These are phyloP conservation scores for Adelognathus sp. DNA, from an alignment of 2,888 invertebrate genomes.

Conservation along the genomic window DNA sequence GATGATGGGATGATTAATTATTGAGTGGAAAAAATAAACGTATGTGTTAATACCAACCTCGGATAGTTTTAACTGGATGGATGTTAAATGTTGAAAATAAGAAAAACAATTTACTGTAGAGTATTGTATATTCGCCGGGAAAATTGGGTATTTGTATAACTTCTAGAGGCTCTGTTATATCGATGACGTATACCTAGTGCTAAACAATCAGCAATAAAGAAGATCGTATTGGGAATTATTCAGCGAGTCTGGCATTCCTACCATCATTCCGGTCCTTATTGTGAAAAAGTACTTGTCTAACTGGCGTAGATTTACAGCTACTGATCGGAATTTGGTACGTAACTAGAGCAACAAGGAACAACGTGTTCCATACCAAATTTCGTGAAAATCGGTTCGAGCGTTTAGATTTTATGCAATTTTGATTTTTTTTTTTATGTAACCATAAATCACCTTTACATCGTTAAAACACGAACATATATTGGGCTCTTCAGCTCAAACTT, in stretches of 20 bases:
- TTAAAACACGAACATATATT: too few species aligned
- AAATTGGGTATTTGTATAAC: slow-evolving; percentile 65
- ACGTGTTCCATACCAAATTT: too few species aligned
- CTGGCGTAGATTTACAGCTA: too few species aligned
- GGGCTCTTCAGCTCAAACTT: too few species aligned
- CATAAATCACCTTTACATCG: too few species aligned
- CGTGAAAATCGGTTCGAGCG: too few species aligned
- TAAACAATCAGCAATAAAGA: slow-evolving; percentile 48
- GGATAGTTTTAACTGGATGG: slow-evolving; percentile 58
- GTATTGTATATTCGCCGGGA: slow-evolving; percentile 64
- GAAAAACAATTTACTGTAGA: slow-evolving; percentile 65
- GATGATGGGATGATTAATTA: slow-evolving; percentile 15
- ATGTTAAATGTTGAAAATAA: slow-evolving; percentile 66
- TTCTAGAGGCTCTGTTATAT: slow-evolving; percentile 61
- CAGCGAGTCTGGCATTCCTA: not conserved
- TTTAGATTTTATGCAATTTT: too few species aligned
- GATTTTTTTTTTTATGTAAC: too few species aligned
- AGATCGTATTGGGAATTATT: slow-evolving; percentile 35
- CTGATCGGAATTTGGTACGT: too few species aligned
- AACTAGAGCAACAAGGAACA: too few species aligned
- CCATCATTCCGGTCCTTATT: too few species aligned
- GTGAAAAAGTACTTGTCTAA: too few species aligned
- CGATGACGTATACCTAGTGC: slow-evolving; percentile 53
- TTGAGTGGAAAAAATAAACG: slow-evolving; percentile 28
- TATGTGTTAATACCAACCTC: slow-evolving; percentile 53